Percentiles rank a stretch among this genome's conserved stretches.
Conservation (phyloP, 2,888 invertebrate species). For the Aporophyla nigra region DNA sequence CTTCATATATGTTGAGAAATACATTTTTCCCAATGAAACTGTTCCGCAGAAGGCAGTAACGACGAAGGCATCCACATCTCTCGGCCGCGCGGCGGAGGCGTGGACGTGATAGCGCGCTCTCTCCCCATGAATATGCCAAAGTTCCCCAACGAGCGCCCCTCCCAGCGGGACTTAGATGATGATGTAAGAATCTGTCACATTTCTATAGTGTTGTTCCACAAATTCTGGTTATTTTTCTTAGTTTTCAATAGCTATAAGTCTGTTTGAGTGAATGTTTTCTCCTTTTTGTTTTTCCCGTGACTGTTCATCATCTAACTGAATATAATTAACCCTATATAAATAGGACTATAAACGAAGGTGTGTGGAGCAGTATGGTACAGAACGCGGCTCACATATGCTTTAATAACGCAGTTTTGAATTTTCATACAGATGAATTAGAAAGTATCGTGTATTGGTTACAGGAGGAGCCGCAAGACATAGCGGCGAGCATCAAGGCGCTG, state of each 20-base stretch:
- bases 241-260: neutral
- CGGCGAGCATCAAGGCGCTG: constrained; percentile 97
- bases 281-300: neutral
- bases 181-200: constrained; percentile 80
- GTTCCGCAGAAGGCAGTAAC: constrained; percentile 85
- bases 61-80: constrained; percentile 92
- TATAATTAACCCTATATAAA: neutral
- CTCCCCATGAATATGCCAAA: constrained; percentile 95
- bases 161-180: constrained; percentile 85
- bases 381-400: neutral
- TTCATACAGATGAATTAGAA: neutral
- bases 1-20: constrained; percentile 16
- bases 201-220: neutral
- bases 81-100: constrained; percentile 86
- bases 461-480: constrained; percentile 95
- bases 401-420: neutral
- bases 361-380: neutral
- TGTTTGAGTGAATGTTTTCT: neutral
- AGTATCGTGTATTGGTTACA: constrained; percentile 67
- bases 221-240: neutral
- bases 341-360: neutral
- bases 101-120: constrained; percentile 93
- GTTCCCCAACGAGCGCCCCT: constrained; percentile 85
- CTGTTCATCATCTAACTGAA: neutral
- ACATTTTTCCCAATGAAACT: constrained; percentile 15